These are phyloP conservation scores for Standfussiana lucernea DNA, from an alignment of 2,888 invertebrate species.

Conservation along the genomic window DNA sequence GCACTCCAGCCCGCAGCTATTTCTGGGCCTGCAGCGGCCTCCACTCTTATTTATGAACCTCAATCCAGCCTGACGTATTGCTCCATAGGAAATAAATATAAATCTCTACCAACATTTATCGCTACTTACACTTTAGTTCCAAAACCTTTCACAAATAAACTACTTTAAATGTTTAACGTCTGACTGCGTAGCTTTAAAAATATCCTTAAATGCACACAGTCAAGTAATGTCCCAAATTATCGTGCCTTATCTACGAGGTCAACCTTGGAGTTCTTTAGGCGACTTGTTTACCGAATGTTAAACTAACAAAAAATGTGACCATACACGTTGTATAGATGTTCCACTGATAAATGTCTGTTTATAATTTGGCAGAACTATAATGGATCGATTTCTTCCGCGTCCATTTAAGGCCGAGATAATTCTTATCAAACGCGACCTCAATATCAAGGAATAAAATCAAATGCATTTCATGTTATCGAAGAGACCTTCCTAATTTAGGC, in stretches of 20 bases:
- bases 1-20: conserved; percentile 76
- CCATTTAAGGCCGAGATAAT: conserved; percentile 82
- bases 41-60: conserved; percentile 73
- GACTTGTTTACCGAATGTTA: conserved; percentile 84
- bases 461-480: conserved; percentile 80
- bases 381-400: conserved; percentile 84
- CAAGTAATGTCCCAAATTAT: conserved; percentile 86
- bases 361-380: conserved; percentile 79
- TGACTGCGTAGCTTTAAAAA: conserved; percentile 68
- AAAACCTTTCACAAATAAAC: conserved; percentile 45
- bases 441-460: conserved; percentile 74
- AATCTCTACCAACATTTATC: conserved; percentile 40
- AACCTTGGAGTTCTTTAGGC: conserved; percentile 87
- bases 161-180: conserved; percentile 42
- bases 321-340: conserved; percentile 55
- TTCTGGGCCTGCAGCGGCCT: conserved; percentile 76
- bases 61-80: conserved; percentile 59
- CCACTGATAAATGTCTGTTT: conserved; percentile 69
- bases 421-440: conserved; percentile 84
- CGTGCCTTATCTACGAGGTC: conserved; percentile 87
- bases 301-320: conserved; percentile 79
- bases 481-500: conserved; percentile 78
- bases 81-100: conserved; percentile 44
- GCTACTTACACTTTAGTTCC: conserved; percentile 38
- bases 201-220: conserved; percentile 77